Evolutionary conservation across 2,797 vertebrate species (phyloP).

Genomic region (Sphaeramia orbicularis): DNA sequence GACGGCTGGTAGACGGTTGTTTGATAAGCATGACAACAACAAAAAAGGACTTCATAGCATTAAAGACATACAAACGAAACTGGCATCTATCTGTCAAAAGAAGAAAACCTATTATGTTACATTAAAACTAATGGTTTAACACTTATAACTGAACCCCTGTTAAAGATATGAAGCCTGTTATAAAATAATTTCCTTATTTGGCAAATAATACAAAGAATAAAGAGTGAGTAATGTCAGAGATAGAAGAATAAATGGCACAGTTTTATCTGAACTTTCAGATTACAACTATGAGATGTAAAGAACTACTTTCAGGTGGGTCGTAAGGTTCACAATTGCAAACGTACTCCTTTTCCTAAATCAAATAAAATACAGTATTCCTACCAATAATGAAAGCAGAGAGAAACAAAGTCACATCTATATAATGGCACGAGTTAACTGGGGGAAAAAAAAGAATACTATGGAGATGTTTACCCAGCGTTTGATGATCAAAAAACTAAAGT

Average conservation of each 20-base stretch:
- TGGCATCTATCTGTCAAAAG: constrained; percentile 51
- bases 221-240: constrained; percentile 12
- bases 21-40: constrained; percentile 40
- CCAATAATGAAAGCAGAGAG: constrained; percentile 72
- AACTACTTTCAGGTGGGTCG: constrained; percentile 40
- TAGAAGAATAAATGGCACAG: constrained; percentile 72
- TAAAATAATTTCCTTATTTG: constrained; percentile 67
- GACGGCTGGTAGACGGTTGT: constrained; percentile 24
- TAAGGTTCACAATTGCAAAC: constrained; percentile 76
- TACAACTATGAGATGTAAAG: constrained; percentile 52
- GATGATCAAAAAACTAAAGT: constrained; percentile 74
- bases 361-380: constrained; percentile 70
- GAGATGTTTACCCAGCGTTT: constrained; percentile 78
- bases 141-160: constrained; percentile 51
- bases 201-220: constrained; percentile 65
- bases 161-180: constrained; percentile 65
- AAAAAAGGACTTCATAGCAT: constrained; percentile 41
- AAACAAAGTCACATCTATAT: constrained; percentile 78
- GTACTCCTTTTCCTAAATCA: constrained; percentile 70
- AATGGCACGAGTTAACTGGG: constrained; percentile 77
- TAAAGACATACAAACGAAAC: constrained; percentile 51
- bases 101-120: constrained; percentile 59
- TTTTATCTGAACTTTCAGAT: constrained; percentile 59
- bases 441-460: constrained; percentile 56
- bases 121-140: constrained; percentile 56